Evolutionary conservation across 1,140 invertebrate species (phyloP), one percentile per base, ranked within the genome.

Genomic region (Eubasilissa regina): DNA sequence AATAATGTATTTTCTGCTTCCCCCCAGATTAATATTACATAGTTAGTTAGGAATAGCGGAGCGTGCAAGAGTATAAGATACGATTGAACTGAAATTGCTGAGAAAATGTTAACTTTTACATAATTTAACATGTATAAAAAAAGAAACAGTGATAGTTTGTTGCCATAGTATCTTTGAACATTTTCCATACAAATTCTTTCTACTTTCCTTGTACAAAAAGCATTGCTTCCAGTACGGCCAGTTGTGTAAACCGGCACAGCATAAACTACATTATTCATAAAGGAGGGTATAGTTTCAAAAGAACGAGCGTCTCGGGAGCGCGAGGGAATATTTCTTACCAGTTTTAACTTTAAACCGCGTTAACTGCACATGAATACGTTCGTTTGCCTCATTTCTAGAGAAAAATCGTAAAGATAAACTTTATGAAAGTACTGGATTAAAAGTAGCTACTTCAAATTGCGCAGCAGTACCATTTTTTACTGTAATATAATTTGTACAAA

Each of bases 241-340:
- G 66, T 66, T 44, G 35, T 25, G 47, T 51, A 51, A 70, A 51
- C 47, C 19, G 45, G 44, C 17, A 70, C 45, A 70, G 21, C 66
- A 48, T 70, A 70, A 70, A 70, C 51, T 70, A 15, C 66, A 70
- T 70, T 70, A 70, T 70, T 70, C 66, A 70, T 70, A 70, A 70
- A 70, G 66, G 47, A 70, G 17, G 21, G 47, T 70, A 51, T 21
- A 70, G 66, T 48, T 70, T 70, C 66, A 70, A 70, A 70, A 25
- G 47, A 70, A 70, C 47, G 66, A 13, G 45, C 66, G 25, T 12
- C 47, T 48, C 47, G 66, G 66, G 66, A 70, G 17, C 4, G 45
- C 21, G 10, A 19, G 66, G 12, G n/a, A 47, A 70, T 51, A 70
- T 21, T 70, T 51, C 47, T 51, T 21, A 12, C 15, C 9, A 9